Evolutionary conservation across 2,113 vertebrate species (phyloP).

Genomic region (Jacana jacana): DNA sequence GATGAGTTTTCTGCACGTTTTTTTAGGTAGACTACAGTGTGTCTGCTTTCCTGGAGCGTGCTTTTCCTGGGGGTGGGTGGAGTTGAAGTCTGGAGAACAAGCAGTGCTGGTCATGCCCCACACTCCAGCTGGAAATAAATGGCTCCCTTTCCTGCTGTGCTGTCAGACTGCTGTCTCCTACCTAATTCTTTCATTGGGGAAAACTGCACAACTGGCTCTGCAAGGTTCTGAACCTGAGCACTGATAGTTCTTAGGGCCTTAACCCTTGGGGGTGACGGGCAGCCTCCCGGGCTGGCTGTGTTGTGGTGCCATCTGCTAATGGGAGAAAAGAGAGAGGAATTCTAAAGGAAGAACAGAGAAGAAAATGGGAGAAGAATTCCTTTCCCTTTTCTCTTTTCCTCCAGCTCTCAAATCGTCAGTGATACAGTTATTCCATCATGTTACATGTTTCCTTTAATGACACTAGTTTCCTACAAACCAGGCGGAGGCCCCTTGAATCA

Average conservation of each 20-base stretch:
- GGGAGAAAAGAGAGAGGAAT: background rate
- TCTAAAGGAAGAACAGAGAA: background rate
- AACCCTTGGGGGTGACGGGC: background rate
- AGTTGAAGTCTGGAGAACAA: background rate
- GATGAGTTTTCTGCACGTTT: rapidly evolving
- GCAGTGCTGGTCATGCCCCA: background rate
- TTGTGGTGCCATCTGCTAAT: background rate
- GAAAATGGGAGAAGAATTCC: background rate
- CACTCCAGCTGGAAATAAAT: background rate
- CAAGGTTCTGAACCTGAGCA: background rate
- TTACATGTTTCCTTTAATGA: background rate
- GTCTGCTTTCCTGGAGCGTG: background rate
- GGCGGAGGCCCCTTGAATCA: background rate
- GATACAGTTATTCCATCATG: background rate
- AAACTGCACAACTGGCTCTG: background rate
- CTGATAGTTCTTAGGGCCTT: background rate
- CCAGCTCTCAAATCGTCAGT: background rate
- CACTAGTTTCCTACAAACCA: background rate
- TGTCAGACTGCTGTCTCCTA: background rate
- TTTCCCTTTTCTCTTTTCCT: background rate
- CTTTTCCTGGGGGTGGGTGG: background rate
- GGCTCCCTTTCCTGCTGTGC: background rate
- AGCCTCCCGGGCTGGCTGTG: background rate
- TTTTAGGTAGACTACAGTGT: too few relatives aligned
- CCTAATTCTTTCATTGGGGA: background rate